Conservation (phyloP, 2,797 vertebrate genomes). For the Tenualosa ilisha region DNA sequence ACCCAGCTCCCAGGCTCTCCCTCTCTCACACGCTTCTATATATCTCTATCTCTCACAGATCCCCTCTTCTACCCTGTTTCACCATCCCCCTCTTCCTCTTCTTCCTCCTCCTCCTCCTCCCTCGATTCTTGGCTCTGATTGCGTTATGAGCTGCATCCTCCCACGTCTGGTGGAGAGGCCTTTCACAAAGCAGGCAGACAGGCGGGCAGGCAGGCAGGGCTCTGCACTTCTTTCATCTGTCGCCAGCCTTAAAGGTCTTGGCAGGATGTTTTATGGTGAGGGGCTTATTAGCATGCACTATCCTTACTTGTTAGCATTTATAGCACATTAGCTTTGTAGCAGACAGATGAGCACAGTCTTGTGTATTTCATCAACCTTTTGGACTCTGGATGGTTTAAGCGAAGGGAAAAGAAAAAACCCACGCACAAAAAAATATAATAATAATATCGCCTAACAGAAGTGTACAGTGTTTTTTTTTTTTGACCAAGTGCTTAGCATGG, state of each 20-base stretch:
- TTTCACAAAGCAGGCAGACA: constrained; percentile 10
- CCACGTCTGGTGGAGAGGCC: constrained; percentile 3
- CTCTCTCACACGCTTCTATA: constrained; percentile 8
- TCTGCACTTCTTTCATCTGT: constrained; percentile 6
- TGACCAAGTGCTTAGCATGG: background rate
- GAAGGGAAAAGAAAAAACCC: background rate
- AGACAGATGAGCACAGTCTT: background rate
- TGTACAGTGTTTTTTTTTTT: background rate
- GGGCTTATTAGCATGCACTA: background rate
- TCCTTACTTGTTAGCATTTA: background rate
- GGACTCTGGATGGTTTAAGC: background rate
- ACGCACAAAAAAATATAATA: background rate
- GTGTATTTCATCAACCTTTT: background rate
- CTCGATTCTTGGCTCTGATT: background rate
- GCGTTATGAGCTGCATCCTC: background rate
- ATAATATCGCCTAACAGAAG: background rate
- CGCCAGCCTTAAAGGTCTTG: constrained; percentile 4
- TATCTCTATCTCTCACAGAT: constrained; percentile 33
- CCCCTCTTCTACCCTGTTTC: constrained; percentile 23
- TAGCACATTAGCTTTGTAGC: background rate
- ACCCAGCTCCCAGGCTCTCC: background rate
- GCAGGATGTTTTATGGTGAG: background rate
- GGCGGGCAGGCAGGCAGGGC: background rate
- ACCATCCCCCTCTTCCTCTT: background rate
- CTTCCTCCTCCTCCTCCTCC: constrained; percentile 6